Evolutionary conservation across 1,140 invertebrate genomes (phyloP).

Genomic region (Elysia chlorotica): DNA sequence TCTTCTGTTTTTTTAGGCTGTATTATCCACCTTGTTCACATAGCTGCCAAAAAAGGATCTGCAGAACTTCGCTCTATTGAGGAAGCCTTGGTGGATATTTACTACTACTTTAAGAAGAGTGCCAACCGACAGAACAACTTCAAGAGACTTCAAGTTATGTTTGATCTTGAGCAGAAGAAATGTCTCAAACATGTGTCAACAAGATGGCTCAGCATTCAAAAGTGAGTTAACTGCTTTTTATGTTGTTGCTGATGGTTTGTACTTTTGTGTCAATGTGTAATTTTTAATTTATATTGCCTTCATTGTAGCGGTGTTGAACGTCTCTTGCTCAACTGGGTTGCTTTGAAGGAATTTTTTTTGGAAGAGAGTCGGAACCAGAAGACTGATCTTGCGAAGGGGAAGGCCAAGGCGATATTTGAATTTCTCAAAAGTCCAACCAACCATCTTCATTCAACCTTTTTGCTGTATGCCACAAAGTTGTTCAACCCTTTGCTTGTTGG

Average conservation of each 20-base stretch:
- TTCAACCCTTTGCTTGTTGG: not conserved
- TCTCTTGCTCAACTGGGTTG: not conserved
- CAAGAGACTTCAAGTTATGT: not conserved
- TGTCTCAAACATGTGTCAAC: constrained; percentile 16
- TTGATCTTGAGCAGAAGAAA: constrained; percentile 2
- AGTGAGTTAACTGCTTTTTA: too few relatives aligned
- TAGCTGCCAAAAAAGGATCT: too few relatives aligned
- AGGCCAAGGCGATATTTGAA: not conserved
- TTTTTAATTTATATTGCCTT: too few relatives aligned
- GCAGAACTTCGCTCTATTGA: too few relatives aligned
- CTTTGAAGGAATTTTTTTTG: not conserved
- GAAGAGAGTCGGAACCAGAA: not conserved
- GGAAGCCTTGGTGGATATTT: constrained; percentile 13
- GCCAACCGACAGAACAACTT: constrained; percentile 1
- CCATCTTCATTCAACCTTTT: not conserved
- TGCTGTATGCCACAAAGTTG: not conserved
- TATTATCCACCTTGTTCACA: too few relatives aligned
- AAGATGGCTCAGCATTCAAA: not conserved
- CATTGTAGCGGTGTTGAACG: too few relatives aligned
- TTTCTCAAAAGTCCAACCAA: not conserved
- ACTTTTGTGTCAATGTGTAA: too few relatives aligned
- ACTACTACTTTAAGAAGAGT: constrained; percentile 15
- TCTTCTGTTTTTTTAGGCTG: too few relatives aligned
- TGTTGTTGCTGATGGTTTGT: too few relatives aligned
- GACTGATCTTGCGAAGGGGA: not conserved